These are phyloP conservation scores for Struthidea cinerea DNA, from an alignment of 2,113 vertebrate genomes.

Conservation along the genomic window DNA sequence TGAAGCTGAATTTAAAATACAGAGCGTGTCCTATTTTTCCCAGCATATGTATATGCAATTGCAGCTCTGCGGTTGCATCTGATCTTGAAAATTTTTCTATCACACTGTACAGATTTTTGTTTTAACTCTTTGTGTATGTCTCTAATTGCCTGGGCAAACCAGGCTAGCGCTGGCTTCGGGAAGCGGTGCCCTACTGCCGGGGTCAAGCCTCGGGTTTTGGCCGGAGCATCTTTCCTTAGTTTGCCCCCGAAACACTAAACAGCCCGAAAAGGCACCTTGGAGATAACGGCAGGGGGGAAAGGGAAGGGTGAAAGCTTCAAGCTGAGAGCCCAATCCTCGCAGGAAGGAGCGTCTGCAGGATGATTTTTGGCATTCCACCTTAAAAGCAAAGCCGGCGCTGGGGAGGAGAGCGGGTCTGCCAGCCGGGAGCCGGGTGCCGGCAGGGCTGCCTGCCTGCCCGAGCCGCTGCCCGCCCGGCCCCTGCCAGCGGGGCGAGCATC, in stretches of 20 bases:
- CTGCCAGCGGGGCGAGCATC: background rate
- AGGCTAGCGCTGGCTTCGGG: rapidly evolving
- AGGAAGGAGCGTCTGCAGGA: background rate
- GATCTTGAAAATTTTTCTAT: background rate
- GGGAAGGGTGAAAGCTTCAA: background rate
- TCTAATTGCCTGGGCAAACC: background rate
- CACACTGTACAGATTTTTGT: background rate
- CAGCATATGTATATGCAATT: background rate
- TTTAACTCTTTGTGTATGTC: slow-evolving; percentile 1
- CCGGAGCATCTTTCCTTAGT: background rate
- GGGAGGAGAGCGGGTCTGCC: background rate
- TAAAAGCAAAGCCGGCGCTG: slow-evolving; percentile 63
- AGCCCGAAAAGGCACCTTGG: background rate
- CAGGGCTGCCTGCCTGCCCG: background rate
- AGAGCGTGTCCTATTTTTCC: background rate
- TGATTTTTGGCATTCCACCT: slow-evolving; percentile 75
- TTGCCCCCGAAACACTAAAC: rapidly evolving
- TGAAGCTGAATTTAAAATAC: background rate
- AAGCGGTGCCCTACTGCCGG: rapidly evolving
- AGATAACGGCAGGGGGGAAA: rapidly evolving
- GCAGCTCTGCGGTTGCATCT: slow-evolving; percentile 30
- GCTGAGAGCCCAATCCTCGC: background rate
- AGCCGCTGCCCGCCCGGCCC: background rate
- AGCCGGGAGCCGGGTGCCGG: slow-evolving; percentile 28
- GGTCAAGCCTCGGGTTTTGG: background rate